Base-by-base conservation (phyloP, 1,140 invertebrate genomes). In the Monomorium pharaonis region DNA sequence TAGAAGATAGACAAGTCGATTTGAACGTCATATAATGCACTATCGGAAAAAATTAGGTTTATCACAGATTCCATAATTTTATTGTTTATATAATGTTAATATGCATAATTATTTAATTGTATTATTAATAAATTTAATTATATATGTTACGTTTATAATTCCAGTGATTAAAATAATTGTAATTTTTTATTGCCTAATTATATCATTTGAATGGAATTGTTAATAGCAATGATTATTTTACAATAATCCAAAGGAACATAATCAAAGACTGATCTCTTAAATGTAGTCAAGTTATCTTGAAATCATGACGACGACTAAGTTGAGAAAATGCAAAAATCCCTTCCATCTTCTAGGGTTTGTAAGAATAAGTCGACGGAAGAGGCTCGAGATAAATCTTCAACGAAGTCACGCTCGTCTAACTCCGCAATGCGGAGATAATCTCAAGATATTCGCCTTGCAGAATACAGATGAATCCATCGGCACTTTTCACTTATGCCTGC, bases 391-490 rank as follows among this genome's bases (percentile, higher is more conserved):
- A 88, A 91, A 91, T 91, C 88, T 84, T 69, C 84, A 86, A 84
- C 88, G 86, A 70, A 84, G 63, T 89, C 90, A 89, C 83, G 88
- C 90, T 65, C 76, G 84, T 86, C 84, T 84, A 78, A 58, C 83
- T 85, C 27, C 84, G 84, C 74, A 81, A 84, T 75, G 69, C 47
- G 75, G 67, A 84, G 91, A 92, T 92, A 92, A 92, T 92, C 92
- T 89, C 69, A 56, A 90, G 92, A 90, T 92, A 91, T 86, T 91
- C 91, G 90, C 86, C 86, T 74, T 65, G 75, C 77, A 84, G 92
- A 92, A 92, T 92, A 92, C 92, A 90, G 85, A 92, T 92, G 92
- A 93, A 92, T 92, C 92, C 90, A 90, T 92, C 88, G 87, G 85
- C 60, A 75, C 81, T 81, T 87, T 91, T 91, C 91, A 89, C 90